Evolutionary conservation across 2,113 vertebrate species (phyloP), one percentile per base, ranked within the genome.

Genomic region (Aix galericulata): DNA sequence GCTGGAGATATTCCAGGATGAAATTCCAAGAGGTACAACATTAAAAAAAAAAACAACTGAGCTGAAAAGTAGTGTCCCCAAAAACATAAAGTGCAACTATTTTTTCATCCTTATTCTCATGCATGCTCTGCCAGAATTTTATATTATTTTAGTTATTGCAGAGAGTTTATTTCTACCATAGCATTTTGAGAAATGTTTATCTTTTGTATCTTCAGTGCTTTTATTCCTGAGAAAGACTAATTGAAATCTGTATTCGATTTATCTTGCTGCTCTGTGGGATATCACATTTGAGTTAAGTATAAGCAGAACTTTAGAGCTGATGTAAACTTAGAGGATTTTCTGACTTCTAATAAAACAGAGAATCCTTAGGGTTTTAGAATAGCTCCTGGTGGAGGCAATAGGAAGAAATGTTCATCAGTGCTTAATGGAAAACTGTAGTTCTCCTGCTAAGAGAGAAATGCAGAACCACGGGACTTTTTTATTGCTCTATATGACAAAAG

Each of bases 341-440:
- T 31, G 79, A 36, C 71, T 95, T 91, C 76, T 91, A 92, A 50
- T 92, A 85, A 91, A 77, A 46, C 26, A 48, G 40, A 66, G 4
- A 20, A 78, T 96, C 83, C 71, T 89, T 69, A 46, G 84, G 53
- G 89, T 82, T 89, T 92, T 89, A 46, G 58, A 79, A 73, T 21
- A 44, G 48, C 53, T 91, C 78, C 62, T 17, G 1, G 53, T 88
- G 58, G 60, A 94, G 50, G 76, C 81, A 85, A 40, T 50, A 85
- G 59, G n/a, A 84, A 89, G 67, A 76, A 94, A 69, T 73, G 20
- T 85, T 96, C 89, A 87, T 91, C 58, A 71, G 56, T 94, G 62
- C 75, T 74, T 94, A 94, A 92, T 76, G 66, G 74, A 89, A 97
- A 91, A 77, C 46, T 59, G 40, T 48, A 89, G 34, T 87, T 25